Conservation (phyloP, 1,140 invertebrate species). For the Tetranychus urticae region DNA sequence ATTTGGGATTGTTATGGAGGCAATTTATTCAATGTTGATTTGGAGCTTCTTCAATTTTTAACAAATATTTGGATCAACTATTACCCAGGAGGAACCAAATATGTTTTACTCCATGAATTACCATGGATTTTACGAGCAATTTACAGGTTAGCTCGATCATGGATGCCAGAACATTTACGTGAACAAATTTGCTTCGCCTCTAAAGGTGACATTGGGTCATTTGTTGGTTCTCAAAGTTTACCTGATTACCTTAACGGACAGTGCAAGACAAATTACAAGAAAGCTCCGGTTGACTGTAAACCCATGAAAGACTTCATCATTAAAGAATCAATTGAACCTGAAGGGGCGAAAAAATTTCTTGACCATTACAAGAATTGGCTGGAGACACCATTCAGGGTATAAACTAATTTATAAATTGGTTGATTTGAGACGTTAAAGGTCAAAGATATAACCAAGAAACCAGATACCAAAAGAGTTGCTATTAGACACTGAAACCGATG, state of each 20-base stretch:
- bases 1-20: constrained; percentile 8
- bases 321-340: neutral
- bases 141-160: neutral
- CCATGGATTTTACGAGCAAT: constrained; percentile 7
- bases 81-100: constrained; percentile 5
- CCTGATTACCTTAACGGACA: constrained; percentile 10
- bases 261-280: neutral
- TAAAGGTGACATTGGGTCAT: constrained; percentile 1
- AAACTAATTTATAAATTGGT: neutral
- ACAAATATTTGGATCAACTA: neutral
- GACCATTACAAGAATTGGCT: neutral
- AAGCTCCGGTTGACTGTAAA: neutral
- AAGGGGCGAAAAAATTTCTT: neutral
- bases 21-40: constrained; percentile 5
- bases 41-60: constrained; percentile 4
- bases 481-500: too few relatives aligned
- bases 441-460: too few relatives aligned
- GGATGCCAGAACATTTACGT: neutral
- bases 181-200: constrained; percentile 8
- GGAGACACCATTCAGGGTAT: neutral
- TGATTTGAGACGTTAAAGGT: too few relatives aligned
- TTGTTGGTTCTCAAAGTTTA: constrained; percentile 6
- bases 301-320: neutral
- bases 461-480: too few relatives aligned
- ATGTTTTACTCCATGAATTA: constrained; percentile 7